These are phyloP conservation scores for Drosophila eugracilis DNA, from an alignment of 1,140 invertebrate genomes.

Conservation along the genomic window DNA sequence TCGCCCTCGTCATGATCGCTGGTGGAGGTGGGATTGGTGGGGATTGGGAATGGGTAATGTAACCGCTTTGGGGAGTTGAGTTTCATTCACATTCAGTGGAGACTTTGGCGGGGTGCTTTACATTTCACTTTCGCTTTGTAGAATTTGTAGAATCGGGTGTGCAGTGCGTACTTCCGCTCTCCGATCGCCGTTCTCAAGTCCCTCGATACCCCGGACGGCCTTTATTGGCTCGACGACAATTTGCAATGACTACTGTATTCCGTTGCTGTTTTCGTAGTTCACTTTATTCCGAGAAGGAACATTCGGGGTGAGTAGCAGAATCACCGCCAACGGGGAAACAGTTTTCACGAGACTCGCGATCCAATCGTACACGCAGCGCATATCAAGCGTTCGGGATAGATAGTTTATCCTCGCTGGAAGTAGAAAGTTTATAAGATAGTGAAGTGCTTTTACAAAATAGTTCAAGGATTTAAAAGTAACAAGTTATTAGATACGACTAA, in stretches of 20 bases:
- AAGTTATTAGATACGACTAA: background rate
- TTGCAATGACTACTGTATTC: slow-evolving; percentile 70
- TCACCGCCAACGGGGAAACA: slow-evolving; percentile 63
- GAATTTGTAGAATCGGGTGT: slow-evolving; percentile 60
- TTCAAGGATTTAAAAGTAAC: background rate
- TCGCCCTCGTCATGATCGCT: slow-evolving; percentile 27
- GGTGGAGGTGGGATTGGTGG: slow-evolving; percentile 7
- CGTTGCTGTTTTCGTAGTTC: slow-evolving; percentile 51
- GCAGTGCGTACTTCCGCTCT: slow-evolving; percentile 78
- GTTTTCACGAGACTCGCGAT: slow-evolving; percentile 68
- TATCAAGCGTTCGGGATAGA: slow-evolving; percentile 35
- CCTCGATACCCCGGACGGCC: slow-evolving; percentile 43
- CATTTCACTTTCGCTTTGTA: slow-evolving; percentile 73
- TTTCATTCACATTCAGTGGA: slow-evolving; percentile 50
- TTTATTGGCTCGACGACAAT: slow-evolving; percentile 78
- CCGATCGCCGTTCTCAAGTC: slow-evolving; percentile 25
- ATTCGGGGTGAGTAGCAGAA: slow-evolving; percentile 63
- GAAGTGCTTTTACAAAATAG: background rate
- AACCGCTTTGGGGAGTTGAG: slow-evolving; percentile 34
- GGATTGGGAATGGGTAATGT: background rate
- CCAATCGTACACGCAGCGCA: slow-evolving; percentile 62
- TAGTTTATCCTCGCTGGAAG: background rate
- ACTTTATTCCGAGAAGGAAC: slow-evolving; percentile 68
- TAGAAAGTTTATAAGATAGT: slow-evolving; percentile 12
- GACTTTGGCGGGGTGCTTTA: slow-evolving; percentile 35